Evolutionary conservation across 2,113 vertebrate genomes (phyloP), one percentile per base, ranked within the genome.

Genomic region (Gulo gulo): DNA sequence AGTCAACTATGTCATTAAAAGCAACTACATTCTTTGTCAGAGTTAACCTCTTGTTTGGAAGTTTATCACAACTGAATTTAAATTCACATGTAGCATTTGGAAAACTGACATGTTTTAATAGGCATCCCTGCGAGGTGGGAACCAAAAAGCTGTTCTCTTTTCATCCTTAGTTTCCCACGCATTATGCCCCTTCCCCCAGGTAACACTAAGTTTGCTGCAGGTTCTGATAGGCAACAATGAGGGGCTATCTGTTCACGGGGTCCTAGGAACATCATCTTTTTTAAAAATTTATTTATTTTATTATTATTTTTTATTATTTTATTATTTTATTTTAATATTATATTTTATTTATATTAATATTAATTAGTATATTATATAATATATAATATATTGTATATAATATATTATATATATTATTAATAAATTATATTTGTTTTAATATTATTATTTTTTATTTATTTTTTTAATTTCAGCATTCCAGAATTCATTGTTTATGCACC

Each of bases 41-140:
- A 34, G 61, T 73, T 96, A 91, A 96, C 52, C 13, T 71, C 69
- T 85, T 71, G n/a, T 36, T 91, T 76, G 67, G 83, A 79, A 92
- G 61, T 80, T 67, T 89, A 88, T 88, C 47, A 21, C 34, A 92
- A 55, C 34, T 96, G 61, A 91, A 92, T 97, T 87, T 87, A 76
- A 96, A 94, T 59, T 97, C 42, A 87, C 78, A 47, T 81, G 6
- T 57, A 52, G 29, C 57, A 92, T 39, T 50, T 95, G 42, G 89
- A 86, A 91, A 96, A 93, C 23, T 21, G 47, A 61, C 10, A 6
- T 78, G 23, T 85, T 95, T 78, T 95, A 78, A 55, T 31, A 52
- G 84, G 14, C 26, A 67, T 61, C 65, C n/a, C 84, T 74, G 80
- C 23, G 87, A 74, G 14, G 74, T 6, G 18, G 83, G 69, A 96